Percentiles rank a stretch among this genome's conserved stretches.
These are phyloP conservation scores for Atherix ibis DNA, from an alignment of 2,888 invertebrate genomes.

Conservation along the genomic window DNA sequence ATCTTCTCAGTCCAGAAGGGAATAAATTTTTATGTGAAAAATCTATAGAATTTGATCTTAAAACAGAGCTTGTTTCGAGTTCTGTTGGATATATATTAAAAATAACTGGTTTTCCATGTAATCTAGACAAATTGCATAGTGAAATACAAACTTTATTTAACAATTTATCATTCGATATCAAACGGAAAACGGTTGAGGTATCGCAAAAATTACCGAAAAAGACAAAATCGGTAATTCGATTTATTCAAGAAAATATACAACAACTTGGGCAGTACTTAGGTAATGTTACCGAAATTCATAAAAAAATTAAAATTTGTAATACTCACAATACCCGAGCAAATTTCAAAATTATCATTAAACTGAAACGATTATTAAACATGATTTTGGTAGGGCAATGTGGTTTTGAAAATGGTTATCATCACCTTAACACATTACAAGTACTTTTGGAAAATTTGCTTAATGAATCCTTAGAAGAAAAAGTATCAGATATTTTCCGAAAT, in stretches of 20 bases:
- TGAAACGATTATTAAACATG: conserved; percentile 39
- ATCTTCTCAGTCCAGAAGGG: conserved; percentile 35
- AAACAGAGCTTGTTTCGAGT: conserved; percentile 25
- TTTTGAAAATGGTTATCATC: conserved; percentile 35
- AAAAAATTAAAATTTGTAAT: conserved; percentile 33
- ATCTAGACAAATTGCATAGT: conserved; percentile 38
- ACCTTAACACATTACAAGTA: conserved; percentile 33
- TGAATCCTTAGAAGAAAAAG: conserved; percentile 20
- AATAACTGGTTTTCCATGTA: conserved; percentile 35
- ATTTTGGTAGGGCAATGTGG: conserved; percentile 44
- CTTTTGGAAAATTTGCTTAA: conserved; percentile 25
- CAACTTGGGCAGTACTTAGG: conserved; percentile 32
- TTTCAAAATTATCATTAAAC: conserved; percentile 30
- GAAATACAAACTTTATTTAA: conserved; percentile 32
- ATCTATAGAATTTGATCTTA: conserved; percentile 26
- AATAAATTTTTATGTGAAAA: conserved; percentile 32
- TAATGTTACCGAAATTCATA: conserved; percentile 34
- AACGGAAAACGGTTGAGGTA: conserved; percentile 17
- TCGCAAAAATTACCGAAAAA: conserved; percentile 24
- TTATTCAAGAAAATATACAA: conserved; percentile 23
- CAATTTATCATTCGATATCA: conserved; percentile 16
- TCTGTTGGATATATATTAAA: conserved; percentile 34
- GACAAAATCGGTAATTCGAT: conserved; percentile 23
- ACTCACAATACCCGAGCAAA: conserved; percentile 34
- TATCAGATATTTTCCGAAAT: conserved; percentile 32